phyloP scores from a whole-genome alignment of 2,113 vertebrate genomes.

The Dolichotis patagonum region DNA sequence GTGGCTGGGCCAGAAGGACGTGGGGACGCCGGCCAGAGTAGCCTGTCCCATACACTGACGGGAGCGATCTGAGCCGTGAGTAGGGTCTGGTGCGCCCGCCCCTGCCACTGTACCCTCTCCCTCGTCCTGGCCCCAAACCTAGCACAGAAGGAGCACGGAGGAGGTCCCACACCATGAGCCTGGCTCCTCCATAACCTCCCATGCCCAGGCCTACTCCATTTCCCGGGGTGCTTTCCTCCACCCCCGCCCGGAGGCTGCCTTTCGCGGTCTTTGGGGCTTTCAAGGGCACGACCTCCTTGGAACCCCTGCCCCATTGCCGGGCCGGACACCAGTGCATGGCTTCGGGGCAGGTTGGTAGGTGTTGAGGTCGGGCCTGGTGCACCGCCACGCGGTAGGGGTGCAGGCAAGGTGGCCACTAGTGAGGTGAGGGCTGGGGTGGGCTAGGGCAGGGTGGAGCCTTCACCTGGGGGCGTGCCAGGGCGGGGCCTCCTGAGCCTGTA shows the following conservation, averaged over 20 bases:
- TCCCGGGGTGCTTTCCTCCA: background rate
- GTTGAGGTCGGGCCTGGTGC: background rate
- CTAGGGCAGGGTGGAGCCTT: background rate
- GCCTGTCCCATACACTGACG: background rate
- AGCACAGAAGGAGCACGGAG: background rate
- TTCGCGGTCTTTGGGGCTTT: background rate
- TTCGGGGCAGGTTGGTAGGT: background rate
- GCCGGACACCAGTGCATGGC: background rate
- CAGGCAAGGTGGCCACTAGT: background rate
- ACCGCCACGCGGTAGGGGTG: background rate
- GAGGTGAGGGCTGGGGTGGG: background rate
- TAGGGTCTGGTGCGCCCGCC: background rate
- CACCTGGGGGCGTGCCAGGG: background rate
- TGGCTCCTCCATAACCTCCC: background rate
- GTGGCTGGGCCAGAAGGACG: slow-evolving; percentile 64
- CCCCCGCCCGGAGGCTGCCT: background rate
- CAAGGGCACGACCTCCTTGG: background rate
- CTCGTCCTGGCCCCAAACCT: background rate
- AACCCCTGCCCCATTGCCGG: background rate
- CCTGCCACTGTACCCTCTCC: too few species aligned
- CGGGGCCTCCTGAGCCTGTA: background rate
- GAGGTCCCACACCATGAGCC: background rate
- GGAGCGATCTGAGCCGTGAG: slow-evolving; percentile 65
- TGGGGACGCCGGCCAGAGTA: slow-evolving; percentile 66
- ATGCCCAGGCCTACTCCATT: background rate